Conservation (phyloP, 2,113 vertebrate species). For the Actinemys pallida region DNA sequence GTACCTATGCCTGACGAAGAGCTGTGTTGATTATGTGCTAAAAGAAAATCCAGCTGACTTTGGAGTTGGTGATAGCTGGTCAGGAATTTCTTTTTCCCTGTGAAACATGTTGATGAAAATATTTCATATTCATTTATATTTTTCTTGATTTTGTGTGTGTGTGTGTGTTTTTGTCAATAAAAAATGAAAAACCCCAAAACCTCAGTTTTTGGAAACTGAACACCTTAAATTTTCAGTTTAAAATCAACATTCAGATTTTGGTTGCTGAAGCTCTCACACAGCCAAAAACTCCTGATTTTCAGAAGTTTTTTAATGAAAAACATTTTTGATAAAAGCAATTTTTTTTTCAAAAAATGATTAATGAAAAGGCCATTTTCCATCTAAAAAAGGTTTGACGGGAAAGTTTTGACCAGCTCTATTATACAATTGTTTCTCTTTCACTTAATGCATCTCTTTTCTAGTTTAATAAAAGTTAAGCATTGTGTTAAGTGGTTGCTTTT, state of each 20-base stretch:
- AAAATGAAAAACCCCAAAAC: neutral
- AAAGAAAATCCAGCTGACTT: neutral
- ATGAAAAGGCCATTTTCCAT: neutral
- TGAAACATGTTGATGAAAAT: neutral
- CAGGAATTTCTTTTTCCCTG: neutral
- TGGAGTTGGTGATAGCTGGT: neutral
- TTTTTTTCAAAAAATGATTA: neutral
- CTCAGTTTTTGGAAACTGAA: neutral
- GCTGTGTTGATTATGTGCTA: neutral
- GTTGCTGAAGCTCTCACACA: neutral
- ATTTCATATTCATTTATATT: neutral
- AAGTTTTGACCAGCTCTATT: neutral
- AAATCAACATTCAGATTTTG: neutral
- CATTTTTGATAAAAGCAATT: neutral
- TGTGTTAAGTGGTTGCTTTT: slow-evolving; percentile 45
- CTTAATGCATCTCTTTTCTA: neutral
- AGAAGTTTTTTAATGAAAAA: neutral
- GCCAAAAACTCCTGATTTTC: neutral
- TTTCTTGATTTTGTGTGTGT: neutral
- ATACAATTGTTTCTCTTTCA: slow-evolving; percentile 7
- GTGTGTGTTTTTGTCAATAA: neutral
- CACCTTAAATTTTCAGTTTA: neutral
- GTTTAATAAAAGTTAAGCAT: neutral
- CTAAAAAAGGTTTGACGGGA: neutral
- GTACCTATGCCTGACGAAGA: neutral